These are phyloP conservation scores for Troides helena DNA, from an alignment of 2,888 invertebrate genomes.

Conservation along the genomic window DNA sequence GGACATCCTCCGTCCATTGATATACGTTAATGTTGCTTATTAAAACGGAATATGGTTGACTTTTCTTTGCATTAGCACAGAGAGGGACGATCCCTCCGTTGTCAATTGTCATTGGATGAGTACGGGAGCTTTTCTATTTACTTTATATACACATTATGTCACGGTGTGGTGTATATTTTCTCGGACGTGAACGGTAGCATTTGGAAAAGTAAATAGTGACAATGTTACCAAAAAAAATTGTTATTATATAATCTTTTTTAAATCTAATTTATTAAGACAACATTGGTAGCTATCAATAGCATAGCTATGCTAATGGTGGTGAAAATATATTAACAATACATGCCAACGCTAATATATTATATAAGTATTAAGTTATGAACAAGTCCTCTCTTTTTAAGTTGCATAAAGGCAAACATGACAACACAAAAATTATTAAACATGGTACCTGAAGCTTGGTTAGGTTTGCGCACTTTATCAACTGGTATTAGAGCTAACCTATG, in stretches of 20 bases:
- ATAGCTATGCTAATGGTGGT: too few species aligned
- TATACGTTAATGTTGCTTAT: slow-evolving; percentile 42
- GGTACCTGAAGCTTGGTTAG: too few species aligned
- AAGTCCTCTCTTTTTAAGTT: too few species aligned
- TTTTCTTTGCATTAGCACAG: slow-evolving; percentile 38
- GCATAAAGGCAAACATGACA: too few species aligned
- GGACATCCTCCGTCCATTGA: slow-evolving; percentile 64
- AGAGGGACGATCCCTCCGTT: slow-evolving; percentile 75
- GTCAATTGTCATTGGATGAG: slow-evolving; percentile 79
- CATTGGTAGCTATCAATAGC: neutral
- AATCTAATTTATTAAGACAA: neutral
- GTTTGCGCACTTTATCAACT: too few species aligned
- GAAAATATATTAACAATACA: too few species aligned
- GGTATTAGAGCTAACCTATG: too few species aligned
- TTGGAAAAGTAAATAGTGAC: neutral
- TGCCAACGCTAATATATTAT: too few species aligned
- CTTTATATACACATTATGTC: slow-evolving; percentile 45
- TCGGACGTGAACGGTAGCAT: neutral
- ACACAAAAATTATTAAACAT: too few species aligned
- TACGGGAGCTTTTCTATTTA: slow-evolving; percentile 67
- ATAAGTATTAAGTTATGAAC: too few species aligned
- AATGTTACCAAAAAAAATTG: neutral
- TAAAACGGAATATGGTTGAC: slow-evolving; percentile 38
- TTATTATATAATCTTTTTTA: neutral
- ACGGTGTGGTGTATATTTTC: slow-evolving; percentile 31